These are phyloP conservation scores for Eupithecia vulgata DNA, from an alignment of 2,888 invertebrate genomes.

Conservation along the genomic window DNA sequence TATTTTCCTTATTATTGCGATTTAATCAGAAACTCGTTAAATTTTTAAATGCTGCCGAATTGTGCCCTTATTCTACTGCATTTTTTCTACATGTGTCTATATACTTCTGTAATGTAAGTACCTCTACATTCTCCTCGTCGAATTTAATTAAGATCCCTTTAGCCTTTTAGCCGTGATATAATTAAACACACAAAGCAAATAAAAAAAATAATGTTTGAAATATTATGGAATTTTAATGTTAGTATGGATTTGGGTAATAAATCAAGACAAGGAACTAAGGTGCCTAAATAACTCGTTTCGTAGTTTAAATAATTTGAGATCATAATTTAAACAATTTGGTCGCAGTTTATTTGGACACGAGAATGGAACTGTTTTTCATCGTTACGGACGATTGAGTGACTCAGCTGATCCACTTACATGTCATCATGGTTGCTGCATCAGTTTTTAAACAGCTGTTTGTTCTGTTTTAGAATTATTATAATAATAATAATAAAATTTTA, in stretches of 20 bases:
- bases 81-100: background rate
- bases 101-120: too few species aligned
- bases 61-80: background rate
- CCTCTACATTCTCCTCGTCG: background rate
- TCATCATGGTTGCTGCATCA: constrained; percentile 41
- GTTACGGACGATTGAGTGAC: constrained; percentile 53
- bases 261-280: background rate
- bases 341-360: constrained; percentile 42
- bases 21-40: constrained; percentile 3
- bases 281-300: background rate
- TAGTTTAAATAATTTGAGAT: background rate
- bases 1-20: constrained; percentile 16
- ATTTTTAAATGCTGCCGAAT: background rate
- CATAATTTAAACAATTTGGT: constrained; percentile 40
- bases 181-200: background rate
- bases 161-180: background rate
- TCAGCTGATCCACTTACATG: constrained; percentile 49
- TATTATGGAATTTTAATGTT: background rate
- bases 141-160: background rate
- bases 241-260: background rate
- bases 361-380: constrained; percentile 55
- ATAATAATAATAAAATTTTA: too few species aligned
- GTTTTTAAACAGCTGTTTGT: background rate
- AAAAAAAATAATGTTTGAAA: background rate
- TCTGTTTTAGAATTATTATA: too few species aligned